These are phyloP conservation scores for Lithobates sylvaticus DNA, from an alignment of 2,797 vertebrate genomes.

Conservation along the genomic window DNA sequence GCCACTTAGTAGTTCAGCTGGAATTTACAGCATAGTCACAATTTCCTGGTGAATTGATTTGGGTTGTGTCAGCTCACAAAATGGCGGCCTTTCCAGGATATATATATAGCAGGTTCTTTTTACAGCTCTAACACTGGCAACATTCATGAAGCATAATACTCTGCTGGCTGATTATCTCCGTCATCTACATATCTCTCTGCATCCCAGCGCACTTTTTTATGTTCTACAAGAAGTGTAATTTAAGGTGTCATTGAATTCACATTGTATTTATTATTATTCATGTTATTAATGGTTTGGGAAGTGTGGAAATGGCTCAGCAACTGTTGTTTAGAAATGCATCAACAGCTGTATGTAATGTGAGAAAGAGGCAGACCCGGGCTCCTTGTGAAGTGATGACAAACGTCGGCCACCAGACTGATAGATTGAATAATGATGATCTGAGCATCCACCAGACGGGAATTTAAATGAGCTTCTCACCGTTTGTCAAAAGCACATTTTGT, in stretches of 20 bases:
- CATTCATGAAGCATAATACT: background rate
- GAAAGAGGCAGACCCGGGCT: constrained; percentile 7
- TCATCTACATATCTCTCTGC: background rate
- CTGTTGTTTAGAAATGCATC: constrained; percentile 56
- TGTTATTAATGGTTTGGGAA: constrained; percentile 53
- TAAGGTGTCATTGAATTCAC: constrained; percentile 43
- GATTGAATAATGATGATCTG: constrained; percentile 58
- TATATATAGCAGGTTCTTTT: background rate
- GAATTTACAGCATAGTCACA: background rate
- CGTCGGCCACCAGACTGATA: constrained; percentile 57
- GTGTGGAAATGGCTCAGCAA: constrained; percentile 42
- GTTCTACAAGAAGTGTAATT: constrained; percentile 36
- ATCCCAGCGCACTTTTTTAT: constrained; percentile 4
- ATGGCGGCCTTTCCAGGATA: background rate
- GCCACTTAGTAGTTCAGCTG: background rate
- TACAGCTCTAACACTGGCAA: background rate
- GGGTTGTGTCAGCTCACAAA: background rate
- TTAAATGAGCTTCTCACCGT: constrained; percentile 55
- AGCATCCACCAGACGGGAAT: constrained; percentile 54
- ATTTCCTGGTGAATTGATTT: background rate
- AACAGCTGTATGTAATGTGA: constrained; percentile 57
- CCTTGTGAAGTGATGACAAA: constrained; percentile 60
- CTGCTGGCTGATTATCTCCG: background rate
- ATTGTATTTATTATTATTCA: constrained; percentile 41
- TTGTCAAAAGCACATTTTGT: constrained; percentile 54